Evolutionary conservation across 2,113 vertebrate genomes (phyloP), one percentile per base, ranked within the genome.

Genomic region (Morphnarchus princeps): DNA sequence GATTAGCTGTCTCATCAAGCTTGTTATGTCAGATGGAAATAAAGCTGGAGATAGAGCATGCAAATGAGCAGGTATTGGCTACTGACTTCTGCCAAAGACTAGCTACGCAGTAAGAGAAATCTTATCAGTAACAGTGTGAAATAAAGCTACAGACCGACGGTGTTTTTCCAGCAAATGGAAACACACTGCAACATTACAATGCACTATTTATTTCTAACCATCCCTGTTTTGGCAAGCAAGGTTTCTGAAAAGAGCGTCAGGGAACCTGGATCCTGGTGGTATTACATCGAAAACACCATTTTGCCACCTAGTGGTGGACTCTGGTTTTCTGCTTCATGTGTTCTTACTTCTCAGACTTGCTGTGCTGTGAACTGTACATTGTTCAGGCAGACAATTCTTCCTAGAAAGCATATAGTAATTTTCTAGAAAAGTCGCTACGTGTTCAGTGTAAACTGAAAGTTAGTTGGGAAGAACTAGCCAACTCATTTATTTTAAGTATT

Each of bases 301-400:
- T 95, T 98, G 98, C 97, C 98, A 98, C 94, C 98, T 98, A 94
- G 97, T 96, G 98, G 97, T 96, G 58, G 2, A 32, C 81, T 47
- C 17, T 82, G 16, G 4, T 40, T 63, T 49, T 67, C 5, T 21
- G n/a, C 24, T 74, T 32, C 3, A 0, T 3, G 4, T 16, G 3
- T 5, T 73, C 71, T n/a, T 50, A 31, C 29, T 79, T 69, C 43
- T 29, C 38, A 20, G 32, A 7, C 11, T 61, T 71, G 20, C 6
- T 1, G 1, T 55, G 28, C 16, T 77, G 38, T 14, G 36, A 43
- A 9, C 12, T 50, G 40, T 13, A 1, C 10, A 1, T 31, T 85
- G 26, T 43, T 77, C 65, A 85, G 73, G 18, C 40, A 62, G 42
- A 19, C 42, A 43, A 5, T 47, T 71, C 38, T 72, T 87, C n/a